These are phyloP conservation scores for Saxidomus purpurata DNA, from an alignment of 1,140 invertebrate species.

Conservation along the genomic window DNA sequence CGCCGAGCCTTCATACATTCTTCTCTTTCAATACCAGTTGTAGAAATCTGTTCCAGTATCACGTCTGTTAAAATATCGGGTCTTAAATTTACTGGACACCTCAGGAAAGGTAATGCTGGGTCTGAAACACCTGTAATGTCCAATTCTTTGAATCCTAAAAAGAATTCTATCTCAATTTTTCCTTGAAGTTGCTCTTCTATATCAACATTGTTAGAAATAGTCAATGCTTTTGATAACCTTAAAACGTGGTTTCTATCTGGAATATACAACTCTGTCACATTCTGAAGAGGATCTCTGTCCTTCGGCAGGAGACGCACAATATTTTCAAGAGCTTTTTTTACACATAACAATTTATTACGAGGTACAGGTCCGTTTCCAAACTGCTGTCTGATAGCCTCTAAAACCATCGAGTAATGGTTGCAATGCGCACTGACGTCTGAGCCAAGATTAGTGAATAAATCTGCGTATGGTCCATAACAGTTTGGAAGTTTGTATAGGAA, in stretches of 20 bases:
- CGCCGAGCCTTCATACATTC: background rate
- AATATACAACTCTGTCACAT: background rate
- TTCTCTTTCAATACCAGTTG: background rate
- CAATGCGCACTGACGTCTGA: background rate
- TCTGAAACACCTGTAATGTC: background rate
- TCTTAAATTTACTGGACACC: slow-evolving; percentile 2
- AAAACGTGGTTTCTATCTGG: background rate
- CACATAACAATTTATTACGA: background rate
- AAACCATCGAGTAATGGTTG: slow-evolving; percentile 24
- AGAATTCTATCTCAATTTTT: slow-evolving; percentile 16
- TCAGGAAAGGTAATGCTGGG: background rate
- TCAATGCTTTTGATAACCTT: background rate
- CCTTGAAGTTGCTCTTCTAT: slow-evolving; percentile 6
- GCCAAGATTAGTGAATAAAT: slow-evolving; percentile 33
- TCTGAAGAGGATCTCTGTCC: background rate
- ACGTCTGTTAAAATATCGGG: slow-evolving; percentile 34
- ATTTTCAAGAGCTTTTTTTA: slow-evolving; percentile 18
- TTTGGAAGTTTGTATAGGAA: slow-evolving; percentile 35
- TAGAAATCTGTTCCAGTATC: slow-evolving; percentile 4
- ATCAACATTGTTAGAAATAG: slow-evolving; percentile 37
- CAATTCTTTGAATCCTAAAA: slow-evolving; percentile 54
- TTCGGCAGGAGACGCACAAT: background rate
- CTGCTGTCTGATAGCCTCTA: slow-evolving; percentile 17
- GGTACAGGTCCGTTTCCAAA: background rate
- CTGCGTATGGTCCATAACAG: background rate